Conservation (phyloP, 2,888 invertebrate genomes). For the Phrixothrix hirtus region DNA sequence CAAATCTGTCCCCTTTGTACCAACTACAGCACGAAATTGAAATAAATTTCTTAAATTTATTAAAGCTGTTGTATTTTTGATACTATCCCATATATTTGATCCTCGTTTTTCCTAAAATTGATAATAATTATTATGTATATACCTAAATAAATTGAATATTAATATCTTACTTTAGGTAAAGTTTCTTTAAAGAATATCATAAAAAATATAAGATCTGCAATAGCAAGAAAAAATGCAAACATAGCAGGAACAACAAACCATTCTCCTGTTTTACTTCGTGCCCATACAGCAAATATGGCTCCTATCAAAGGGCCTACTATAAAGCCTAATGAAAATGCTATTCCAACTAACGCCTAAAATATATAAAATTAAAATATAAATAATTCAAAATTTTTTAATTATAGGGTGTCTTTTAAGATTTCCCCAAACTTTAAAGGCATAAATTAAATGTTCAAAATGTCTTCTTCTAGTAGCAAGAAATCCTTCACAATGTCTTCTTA, state of each 20-base stretch:
- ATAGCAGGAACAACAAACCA: conserved; percentile 85
- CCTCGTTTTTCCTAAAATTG: conserved; percentile 69
- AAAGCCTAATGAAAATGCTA: conserved; percentile 98
- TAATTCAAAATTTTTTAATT: no score
- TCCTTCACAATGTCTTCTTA: no score
- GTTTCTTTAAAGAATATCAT: conserved; percentile 79
- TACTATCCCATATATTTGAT: conserved; percentile 63
- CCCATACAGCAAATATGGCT: conserved; percentile 78
- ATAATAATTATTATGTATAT: no score
- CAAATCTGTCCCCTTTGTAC: conserved; percentile 65
- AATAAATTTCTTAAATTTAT: conserved; percentile 56
- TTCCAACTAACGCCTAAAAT: conserved; percentile 87
- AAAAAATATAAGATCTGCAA: conserved; percentile 78
- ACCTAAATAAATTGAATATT: no score
- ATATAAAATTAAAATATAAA: no score
- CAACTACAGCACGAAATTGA: conserved; percentile 70
- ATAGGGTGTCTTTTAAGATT: no score
- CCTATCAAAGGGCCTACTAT: conserved; percentile 95
- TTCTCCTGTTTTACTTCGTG: conserved; percentile 64
- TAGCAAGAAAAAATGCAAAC: conserved; percentile 73
- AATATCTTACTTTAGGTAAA: conserved; percentile 66
- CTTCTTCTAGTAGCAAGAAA: no score
- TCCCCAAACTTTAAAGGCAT: no score
- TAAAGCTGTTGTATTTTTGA: conserved; percentile 52
- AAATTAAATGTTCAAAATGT: no score